Conservation (phyloP, 2,797 vertebrate genomes). For the Apogon hyalosoma region DNA sequence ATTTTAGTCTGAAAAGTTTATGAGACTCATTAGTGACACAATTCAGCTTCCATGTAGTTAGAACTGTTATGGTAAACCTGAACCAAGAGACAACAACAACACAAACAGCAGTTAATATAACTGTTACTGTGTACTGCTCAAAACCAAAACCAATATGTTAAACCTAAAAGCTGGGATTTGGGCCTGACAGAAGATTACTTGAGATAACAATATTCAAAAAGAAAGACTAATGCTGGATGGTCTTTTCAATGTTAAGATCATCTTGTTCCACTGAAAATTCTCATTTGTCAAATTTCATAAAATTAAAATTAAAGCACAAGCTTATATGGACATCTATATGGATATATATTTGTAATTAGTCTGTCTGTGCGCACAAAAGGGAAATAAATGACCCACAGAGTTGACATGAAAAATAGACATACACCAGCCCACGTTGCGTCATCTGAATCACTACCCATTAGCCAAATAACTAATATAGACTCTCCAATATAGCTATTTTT, state of each 20-base stretch:
- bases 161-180: neutral
- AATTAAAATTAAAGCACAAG: neutral
- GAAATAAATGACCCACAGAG: neutral
- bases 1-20: constrained; percentile 68
- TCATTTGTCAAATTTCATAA: neutral
- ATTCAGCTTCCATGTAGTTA: constrained; percentile 43
- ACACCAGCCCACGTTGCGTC: constrained; percentile 22
- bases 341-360: neutral
- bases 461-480: constrained; percentile 61
- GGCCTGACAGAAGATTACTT: neutral
- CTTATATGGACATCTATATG: neutral
- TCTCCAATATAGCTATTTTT: constrained; percentile 42
- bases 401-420: constrained; percentile 1
- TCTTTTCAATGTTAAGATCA: constrained; percentile 1
- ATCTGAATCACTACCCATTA: constrained; percentile 50
- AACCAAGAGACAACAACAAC: constrained; percentile 34
- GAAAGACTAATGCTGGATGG: neutral
- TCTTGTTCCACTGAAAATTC: neutral
- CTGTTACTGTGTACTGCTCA: neutral
- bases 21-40: constrained; percentile 58
- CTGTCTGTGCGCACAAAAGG: neutral
- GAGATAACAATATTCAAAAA: neutral
- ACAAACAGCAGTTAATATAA: neutral
- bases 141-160: neutral
- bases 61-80: constrained; percentile 48